Evolutionary conservation across 2,113 vertebrate species (phyloP).

Genomic region (Oostethus manadensis): DNA sequence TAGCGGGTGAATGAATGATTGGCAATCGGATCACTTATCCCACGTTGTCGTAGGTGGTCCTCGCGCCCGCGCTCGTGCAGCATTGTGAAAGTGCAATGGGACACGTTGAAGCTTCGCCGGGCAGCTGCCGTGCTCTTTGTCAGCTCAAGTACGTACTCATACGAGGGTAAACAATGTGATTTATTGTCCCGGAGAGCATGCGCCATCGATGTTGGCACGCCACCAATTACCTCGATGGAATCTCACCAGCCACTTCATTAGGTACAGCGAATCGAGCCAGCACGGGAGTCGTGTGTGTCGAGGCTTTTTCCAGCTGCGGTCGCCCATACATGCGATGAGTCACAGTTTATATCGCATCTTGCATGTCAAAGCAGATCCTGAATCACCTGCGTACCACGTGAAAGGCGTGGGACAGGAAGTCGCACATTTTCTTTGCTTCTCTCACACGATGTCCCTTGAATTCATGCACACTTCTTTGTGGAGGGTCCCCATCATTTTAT

Average conservation of each 20-base stretch:
- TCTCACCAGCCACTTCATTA: neutral
- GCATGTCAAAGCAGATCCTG: neutral
- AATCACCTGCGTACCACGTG: neutral
- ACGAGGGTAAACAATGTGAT: neutral
- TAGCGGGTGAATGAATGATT: no score
- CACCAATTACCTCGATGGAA: neutral
- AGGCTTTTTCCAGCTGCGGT: neutral
- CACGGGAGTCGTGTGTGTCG: neutral
- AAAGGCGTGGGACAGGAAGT: slow-evolving; percentile 1
- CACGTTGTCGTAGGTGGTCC: neutral
- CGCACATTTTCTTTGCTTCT: neutral
- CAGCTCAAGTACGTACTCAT: neutral
- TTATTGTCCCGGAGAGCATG: neutral
- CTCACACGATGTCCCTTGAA: neutral
- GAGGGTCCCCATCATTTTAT: neutral
- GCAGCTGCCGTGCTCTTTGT: slow-evolving; percentile 6
- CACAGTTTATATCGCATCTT: neutral
- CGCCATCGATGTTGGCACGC: neutral
- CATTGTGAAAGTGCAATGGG: neutral
- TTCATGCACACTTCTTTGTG: neutral
- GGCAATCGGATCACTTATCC: neutral
- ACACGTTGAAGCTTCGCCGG: neutral
- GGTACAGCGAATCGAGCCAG: neutral
- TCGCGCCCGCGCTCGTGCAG: neutral
- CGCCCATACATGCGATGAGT: neutral